Conservation (phyloP, 2,888 invertebrate genomes). For the Patella depressa region DNA sequence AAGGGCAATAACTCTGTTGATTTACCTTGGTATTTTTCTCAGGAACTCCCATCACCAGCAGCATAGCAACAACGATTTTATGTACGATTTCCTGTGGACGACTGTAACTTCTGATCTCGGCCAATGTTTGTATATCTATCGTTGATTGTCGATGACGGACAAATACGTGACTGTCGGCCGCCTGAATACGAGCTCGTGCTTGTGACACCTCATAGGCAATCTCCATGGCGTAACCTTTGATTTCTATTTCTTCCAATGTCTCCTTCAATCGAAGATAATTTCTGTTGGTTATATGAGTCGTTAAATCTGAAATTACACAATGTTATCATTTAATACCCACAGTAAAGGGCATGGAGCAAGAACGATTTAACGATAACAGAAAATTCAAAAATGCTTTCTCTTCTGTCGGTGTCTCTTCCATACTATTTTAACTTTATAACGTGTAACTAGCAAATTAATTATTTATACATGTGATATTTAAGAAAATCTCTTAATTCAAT, state of each 20-base stretch:
- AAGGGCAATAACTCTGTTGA: too few species aligned
- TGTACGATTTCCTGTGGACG: constrained; percentile 27
- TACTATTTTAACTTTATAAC: too few species aligned
- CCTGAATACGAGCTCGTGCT: neutral
- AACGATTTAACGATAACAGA: too few species aligned
- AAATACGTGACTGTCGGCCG: neutral
- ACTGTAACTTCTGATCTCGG: constrained; percentile 29
- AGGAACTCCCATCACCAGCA: constrained; percentile 23
- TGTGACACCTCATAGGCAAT: neutral
- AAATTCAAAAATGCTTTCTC: too few species aligned
- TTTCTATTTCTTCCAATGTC: constrained; percentile 6
- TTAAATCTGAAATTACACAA: neutral
- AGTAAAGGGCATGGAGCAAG: too few species aligned
- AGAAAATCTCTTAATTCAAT: too few species aligned
- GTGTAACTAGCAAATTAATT: too few species aligned
- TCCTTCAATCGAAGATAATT: neutral
- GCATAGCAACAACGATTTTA: constrained; percentile 21
- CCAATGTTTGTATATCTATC: constrained; percentile 24
- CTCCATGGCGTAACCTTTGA: constrained; percentile 1
- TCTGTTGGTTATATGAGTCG: neutral
- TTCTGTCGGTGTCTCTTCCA: too few species aligned
- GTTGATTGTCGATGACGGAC: neutral
- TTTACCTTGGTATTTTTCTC: constrained; percentile 26
- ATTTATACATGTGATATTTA: too few species aligned
- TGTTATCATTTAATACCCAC: too few species aligned